phyloP scores from a whole-genome alignment of 2,888 invertebrate species.

The Strigamia maritima region DNA sequence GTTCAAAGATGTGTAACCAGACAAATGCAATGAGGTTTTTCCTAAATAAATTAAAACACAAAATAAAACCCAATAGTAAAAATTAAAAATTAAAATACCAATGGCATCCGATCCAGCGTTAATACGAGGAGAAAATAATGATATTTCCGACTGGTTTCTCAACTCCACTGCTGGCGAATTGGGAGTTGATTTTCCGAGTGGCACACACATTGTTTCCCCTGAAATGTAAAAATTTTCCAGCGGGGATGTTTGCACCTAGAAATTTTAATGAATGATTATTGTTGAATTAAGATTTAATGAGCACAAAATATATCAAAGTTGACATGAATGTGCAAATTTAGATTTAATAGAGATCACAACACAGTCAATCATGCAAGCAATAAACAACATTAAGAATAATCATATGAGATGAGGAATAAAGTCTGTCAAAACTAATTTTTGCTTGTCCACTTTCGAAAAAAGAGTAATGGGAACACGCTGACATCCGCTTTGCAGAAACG shows the following conservation, averaged over 20 bases:
- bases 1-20: neutral
- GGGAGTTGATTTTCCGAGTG: neutral
- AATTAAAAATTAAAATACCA: neutral
- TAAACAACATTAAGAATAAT: neutral
- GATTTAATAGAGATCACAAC: neutral
- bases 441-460: neutral
- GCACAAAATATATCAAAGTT: neutral
- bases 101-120: neutral
- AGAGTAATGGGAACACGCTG: neutral
- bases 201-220: neutral
- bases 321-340: neutral
- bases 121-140: neutral
- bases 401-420: neutral
- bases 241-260: neutral
- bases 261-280: neutral
- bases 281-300: no score
- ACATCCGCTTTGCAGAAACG: slow-evolving; percentile 3
- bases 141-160: neutral
- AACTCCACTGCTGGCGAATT: neutral
- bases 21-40: neutral
- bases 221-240: neutral
- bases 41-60: neutral
- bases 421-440: neutral
- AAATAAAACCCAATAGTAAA: no score
- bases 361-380: neutral